A percentile compares a stretch with the other conserved stretches of the same genome.
Evolutionary conservation across 2,888 invertebrate genomes (phyloP).

Genomic region (Bombyx huttoni): DNA sequence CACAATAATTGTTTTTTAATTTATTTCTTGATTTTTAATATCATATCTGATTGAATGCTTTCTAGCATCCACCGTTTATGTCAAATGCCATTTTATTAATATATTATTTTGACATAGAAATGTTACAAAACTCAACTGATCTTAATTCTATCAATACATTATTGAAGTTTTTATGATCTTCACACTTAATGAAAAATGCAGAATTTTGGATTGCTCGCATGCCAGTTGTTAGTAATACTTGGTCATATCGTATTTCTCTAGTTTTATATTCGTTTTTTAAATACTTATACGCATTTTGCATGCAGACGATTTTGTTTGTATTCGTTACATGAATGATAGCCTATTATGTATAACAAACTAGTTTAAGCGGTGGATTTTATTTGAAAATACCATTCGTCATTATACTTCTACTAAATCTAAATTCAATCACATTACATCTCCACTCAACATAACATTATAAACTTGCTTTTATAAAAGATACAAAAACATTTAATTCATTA

Average conservation of each 20-base stretch:
- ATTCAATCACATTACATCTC: conserved; percentile 59
- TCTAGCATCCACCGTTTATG: conserved; percentile 52
- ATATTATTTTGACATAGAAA: conserved; percentile 55
- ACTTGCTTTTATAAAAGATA: conserved; percentile 64
- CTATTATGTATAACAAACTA: neutral
- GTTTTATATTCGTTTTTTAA: neutral
- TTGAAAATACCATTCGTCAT: conserved; percentile 1
- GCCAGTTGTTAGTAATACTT: neutral
- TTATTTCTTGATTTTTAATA: conserved; percentile 63
- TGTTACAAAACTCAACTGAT: conserved; percentile 63
- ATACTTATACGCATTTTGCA: neutral
- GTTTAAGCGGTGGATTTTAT: neutral
- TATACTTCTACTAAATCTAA: conserved; percentile 22
- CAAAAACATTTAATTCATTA: conserved; percentile 59
- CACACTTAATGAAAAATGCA: neutral
- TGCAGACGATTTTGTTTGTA: neutral
- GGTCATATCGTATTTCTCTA: neutral
- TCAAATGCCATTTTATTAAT: conserved; percentile 54
- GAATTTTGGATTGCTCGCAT: neutral
- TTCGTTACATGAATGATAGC: neutral
- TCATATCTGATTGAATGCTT: conserved; percentile 64
- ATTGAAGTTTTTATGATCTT: neutral
- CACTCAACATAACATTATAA: conserved; percentile 52
- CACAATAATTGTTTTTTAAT: conserved; percentile 39
- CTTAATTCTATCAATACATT: conserved; percentile 17